phyloP scores from a whole-genome alignment of 1,140 invertebrate genomes.

The Drosophila lacteicornis region DNA sequence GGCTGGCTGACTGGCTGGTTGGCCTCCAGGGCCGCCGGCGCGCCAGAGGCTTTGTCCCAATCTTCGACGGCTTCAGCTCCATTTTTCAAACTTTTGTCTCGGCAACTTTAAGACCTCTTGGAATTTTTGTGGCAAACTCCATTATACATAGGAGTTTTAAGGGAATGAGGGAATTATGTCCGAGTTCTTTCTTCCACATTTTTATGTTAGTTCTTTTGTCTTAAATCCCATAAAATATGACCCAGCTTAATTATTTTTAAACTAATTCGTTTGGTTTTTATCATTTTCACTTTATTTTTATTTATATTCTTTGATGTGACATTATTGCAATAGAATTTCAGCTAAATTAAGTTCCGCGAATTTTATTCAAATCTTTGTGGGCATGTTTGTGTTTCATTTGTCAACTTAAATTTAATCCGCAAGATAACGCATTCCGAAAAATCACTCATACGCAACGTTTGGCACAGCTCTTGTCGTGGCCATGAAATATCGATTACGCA shows the following conservation, averaged over 20 bases:
- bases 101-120: slow-evolving; percentile 33
- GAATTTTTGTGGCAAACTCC: slow-evolving; percentile 15
- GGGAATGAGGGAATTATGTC: background rate
- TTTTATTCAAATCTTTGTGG: slow-evolving; percentile 28
- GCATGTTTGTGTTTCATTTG: slow-evolving; percentile 23
- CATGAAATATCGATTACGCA: slow-evolving; percentile 80
- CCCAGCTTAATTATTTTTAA: background rate
- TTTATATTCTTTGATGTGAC: no score
- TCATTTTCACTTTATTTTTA: no score
- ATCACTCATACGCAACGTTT: slow-evolving; percentile 78
- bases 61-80: slow-evolving; percentile 35
- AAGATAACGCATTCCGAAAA: slow-evolving; percentile 45
- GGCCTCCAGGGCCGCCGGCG: slow-evolving; percentile 30
- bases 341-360: background rate
- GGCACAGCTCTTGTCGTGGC: slow-evolving; percentile 57
- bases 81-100: slow-evolving; percentile 56
- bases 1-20: slow-evolving; percentile 34
- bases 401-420: slow-evolving; percentile 33
- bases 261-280: background rate
- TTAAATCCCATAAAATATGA: background rate
- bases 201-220: background rate
- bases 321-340: background rate
- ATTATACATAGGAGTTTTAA: background rate
- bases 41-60: slow-evolving; percentile 39
- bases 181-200: background rate